These are phyloP conservation scores for Formica exsecta DNA, from an alignment of 1,140 invertebrate species.

Conservation along the genomic window DNA sequence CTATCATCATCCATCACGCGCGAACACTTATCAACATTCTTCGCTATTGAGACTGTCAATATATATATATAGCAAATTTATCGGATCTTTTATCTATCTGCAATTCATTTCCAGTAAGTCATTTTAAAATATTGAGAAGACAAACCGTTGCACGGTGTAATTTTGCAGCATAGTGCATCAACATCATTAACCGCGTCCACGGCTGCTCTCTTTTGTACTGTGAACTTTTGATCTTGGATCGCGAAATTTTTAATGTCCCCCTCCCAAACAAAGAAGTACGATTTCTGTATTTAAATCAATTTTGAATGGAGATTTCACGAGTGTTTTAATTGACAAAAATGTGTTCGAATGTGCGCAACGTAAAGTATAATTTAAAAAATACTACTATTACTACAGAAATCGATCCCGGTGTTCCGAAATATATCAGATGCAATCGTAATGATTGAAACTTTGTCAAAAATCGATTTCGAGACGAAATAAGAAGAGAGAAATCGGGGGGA, in stretches of 20 bases:
- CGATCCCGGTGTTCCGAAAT: background rate
- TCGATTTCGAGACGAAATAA: background rate
- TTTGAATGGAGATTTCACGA: background rate
- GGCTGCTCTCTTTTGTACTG: conserved; percentile 17
- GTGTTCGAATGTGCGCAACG: background rate
- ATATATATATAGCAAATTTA: background rate
- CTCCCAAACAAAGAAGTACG: background rate
- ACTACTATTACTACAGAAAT: background rate
- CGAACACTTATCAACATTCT: background rate
- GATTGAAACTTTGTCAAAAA: background rate
- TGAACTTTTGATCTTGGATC: background rate
- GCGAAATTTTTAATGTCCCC: background rate
- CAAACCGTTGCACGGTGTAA: background rate
- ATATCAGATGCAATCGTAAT: background rate
- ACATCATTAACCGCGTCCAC: background rate
- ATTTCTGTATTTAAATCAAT: background rate
- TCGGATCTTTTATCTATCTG: background rate
- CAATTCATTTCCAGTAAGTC: background rate
- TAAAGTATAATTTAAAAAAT: conserved; percentile 5
- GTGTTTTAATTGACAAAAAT: background rate
- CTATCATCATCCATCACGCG: conserved; percentile 14
- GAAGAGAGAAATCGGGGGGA: background rate
- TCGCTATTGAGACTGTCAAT: background rate
- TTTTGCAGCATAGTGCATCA: conserved; percentile 17
- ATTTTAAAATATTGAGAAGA: background rate